These are phyloP conservation scores for Aphidius colemani DNA, from an alignment of 2,888 invertebrate species.

Conservation along the genomic window DNA sequence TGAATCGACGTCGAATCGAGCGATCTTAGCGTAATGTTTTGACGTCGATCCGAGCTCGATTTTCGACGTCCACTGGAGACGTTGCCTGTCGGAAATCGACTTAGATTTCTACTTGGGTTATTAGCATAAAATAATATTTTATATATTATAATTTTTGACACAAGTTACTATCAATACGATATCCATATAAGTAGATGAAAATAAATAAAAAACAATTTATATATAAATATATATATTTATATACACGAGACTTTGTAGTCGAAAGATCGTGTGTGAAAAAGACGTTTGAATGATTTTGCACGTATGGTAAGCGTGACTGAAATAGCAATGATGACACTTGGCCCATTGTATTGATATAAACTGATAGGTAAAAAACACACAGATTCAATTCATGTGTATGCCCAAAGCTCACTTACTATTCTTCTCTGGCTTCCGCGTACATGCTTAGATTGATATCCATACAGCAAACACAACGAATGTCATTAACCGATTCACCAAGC, in stretches of 20 bases:
- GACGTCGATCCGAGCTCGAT: too few species aligned
- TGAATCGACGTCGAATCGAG: too few species aligned
- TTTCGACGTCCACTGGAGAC: too few species aligned
- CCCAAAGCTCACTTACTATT: constrained; percentile 45
- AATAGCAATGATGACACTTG: constrained; percentile 40
- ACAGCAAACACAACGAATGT: constrained; percentile 18
- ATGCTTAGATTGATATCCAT: constrained; percentile 43
- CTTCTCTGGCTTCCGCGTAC: constrained; percentile 56
- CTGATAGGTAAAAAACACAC: constrained; percentile 7
- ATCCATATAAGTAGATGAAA: too few species aligned
- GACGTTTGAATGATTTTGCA: constrained; percentile 49
- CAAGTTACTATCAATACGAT: too few species aligned
- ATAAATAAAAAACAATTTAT: too few species aligned
- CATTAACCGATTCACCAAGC: constrained; percentile 33
- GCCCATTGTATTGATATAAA: constrained; percentile 26
- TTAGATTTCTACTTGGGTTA: too few species aligned
- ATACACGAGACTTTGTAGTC: not conserved
- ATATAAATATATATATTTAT: not conserved
- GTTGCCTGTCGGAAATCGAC: too few species aligned
- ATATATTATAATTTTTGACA: too few species aligned
- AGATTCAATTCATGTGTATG: constrained; percentile 19
- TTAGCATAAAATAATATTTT: too few species aligned
- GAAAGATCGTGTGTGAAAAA: not conserved
- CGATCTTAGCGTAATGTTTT: too few species aligned
- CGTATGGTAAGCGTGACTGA: constrained; percentile 55